Base-by-base conservation (phyloP, 2,113 vertebrate genomes). In the Calidris pugnax region DNA sequence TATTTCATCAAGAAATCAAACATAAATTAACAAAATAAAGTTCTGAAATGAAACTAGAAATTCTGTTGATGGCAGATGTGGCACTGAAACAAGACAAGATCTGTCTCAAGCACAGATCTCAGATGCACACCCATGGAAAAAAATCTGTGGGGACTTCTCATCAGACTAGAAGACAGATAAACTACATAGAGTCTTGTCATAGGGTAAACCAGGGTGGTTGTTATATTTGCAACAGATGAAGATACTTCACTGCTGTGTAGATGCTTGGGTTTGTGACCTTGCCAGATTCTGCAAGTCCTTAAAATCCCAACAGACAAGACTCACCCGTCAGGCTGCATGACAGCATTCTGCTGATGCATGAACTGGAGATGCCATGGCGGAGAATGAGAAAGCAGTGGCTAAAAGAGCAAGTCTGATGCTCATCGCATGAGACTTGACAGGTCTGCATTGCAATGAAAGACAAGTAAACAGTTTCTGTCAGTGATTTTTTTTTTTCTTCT, bases 331-430 rank as follows among this genome's bases (percentile, higher is more conserved):
- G 76, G 37, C 68, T 0, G 0, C 59, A 45, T 74, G 79, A 92
- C 88, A 95, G 83, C 37, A 59, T 0, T 0, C 41, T 88, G 59
- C 79, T 96, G 88, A 86, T 94, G 67, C 75, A 37, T 85, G 75
- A 69, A 74, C 55, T 77, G 64, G 59, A 93, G 85, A 37, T 88
- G 79, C 72, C 33, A 30, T n/a, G 50, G 50, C 28, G 33, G 37
- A 41, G 55, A 90, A 82, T 69, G 41, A 71, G 45, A 86, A 87
- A 56, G 48, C 66, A 57, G 33, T 64, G 50, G n/a, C 67, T 90
- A 45, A 88, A 97, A 88, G 92, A 85, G 4, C 33, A 85, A 56
- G 19, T 62, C 82, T 90, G 75, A 80, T 84, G 59, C 28, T 84
- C 43, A 63, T 85, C 41, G 57, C 22, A 32, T 35, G 63, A 80